Base-by-base conservation (phyloP, 2,797 vertebrate genomes). In the Micromesistius poutassou region DNA sequence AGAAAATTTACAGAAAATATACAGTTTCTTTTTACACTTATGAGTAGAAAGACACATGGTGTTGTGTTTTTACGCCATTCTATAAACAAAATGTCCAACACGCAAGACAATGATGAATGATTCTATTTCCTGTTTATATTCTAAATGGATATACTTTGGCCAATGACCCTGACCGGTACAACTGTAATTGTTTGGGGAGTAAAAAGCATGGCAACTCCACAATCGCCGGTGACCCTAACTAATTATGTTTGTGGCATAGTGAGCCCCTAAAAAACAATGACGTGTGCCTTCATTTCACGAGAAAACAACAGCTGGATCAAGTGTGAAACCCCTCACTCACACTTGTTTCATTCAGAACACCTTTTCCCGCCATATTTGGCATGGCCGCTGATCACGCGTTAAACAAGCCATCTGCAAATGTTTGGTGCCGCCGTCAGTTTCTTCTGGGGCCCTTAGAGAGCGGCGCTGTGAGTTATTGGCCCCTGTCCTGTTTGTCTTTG, bases 401-500 rank as follows among this genome's bases (percentile, higher is more conserved):
- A 85, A 83, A 84, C 79, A 81, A 81, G 80, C 36, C 79, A 74
- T 78, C 82, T 82, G 81, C 83, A 80, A 83, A 79, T 83, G 79
- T 83, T 82, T 80, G 72, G 78, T 83, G 85, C 80, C 33, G 72
- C 74, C 77, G 84, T 74, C 74, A 7, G 73, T n/a, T 78, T 81
- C 75, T 75, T 88, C 70, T 83, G n/a, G 36, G 40, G 40, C 40
- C 40, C 40, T 42, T 42, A 13, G 71, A 86, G 80, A 84, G 75
- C 14, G 38, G 89, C 79, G 36, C 28, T 86, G 85, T 87, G 88
- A 89, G 83, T 90, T 83, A 86, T 87, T 91, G 87, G 87, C 88
- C 83, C 82, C 79, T 84, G 77, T 82, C 79, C 70, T 93, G 83
- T 93, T 93, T 91, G 85, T 85, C 86, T 92, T 91, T 89, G 85